A percentile compares a stretch with the other conserved stretches of the same genome.
These are phyloP conservation scores for Puntigrus tetrazona DNA, from an alignment of 2,113 vertebrate species.

Conservation along the genomic window DNA sequence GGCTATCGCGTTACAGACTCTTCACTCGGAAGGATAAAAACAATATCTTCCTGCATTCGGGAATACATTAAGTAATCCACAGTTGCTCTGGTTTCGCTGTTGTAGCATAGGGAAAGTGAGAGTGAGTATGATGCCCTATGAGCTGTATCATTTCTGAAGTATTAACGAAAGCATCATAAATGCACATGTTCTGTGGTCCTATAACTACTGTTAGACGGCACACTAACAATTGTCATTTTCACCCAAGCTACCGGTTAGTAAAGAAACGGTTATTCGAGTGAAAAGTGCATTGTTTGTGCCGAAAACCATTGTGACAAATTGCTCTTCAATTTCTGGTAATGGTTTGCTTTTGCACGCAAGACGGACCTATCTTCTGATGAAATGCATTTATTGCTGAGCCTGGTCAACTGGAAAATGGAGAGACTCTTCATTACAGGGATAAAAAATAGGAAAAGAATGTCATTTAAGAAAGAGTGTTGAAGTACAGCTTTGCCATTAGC, in stretches of 20 bases:
- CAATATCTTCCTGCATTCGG: constrained; percentile 63
- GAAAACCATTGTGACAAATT: constrained; percentile 73
- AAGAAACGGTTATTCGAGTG: constrained; percentile 61
- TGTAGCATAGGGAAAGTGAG: constrained; percentile 19
- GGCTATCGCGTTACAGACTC: constrained; percentile 66
- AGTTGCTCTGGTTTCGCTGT: constrained; percentile 60
- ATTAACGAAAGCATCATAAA: neutral
- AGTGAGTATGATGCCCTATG: neutral
- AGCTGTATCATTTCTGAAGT: constrained; percentile 65
- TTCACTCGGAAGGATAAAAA: constrained; percentile 46
- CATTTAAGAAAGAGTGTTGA: constrained; percentile 63
- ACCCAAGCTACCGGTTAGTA: constrained; percentile 62
- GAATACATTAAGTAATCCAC: constrained; percentile 62
- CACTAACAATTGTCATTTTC: constrained; percentile 58
- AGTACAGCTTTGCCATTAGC: constrained; percentile 56
- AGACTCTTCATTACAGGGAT: constrained; percentile 72
- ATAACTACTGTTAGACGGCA: constrained; percentile 7
- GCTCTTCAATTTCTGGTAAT: constrained; percentile 74
- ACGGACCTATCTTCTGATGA: constrained; percentile 68
- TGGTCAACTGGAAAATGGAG: constrained; percentile 77
- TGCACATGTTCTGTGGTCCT: neutral
- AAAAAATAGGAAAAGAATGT: constrained; percentile 69
- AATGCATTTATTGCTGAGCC: constrained; percentile 70
- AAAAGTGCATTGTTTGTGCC: constrained; percentile 67
- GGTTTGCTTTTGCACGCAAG: constrained; percentile 60